Evolutionary conservation across 2,888 invertebrate species (phyloP).

Genomic region (Branchipolynoe longqiensis): DNA sequence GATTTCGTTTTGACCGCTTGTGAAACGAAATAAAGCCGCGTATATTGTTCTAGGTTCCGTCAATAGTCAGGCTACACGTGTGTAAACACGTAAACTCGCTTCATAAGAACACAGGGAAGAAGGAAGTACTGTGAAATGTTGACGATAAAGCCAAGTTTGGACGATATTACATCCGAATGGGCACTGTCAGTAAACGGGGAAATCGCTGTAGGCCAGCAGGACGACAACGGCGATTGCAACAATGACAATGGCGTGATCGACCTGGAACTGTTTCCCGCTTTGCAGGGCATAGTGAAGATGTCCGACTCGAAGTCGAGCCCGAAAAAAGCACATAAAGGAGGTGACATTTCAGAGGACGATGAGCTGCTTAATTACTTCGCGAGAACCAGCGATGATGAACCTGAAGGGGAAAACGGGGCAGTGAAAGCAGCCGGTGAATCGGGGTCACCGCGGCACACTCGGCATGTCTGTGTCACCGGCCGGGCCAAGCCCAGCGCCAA

Average conservation of each 20-base stretch:
- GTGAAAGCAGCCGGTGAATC: neutral
- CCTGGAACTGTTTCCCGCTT: slow-evolving; percentile 25
- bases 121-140: neutral
- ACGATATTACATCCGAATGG: slow-evolving; percentile 25
- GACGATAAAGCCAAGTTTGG: neutral
- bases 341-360: neutral
- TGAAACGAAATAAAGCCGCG: too few species aligned
- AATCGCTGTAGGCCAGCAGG: neutral
- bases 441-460: neutral
- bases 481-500: neutral
- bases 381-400: too few species aligned
- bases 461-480: neutral
- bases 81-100: too few species aligned
- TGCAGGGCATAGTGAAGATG: neutral
- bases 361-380: slow-evolving; percentile 12
- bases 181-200: neutral
- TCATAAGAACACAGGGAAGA: too few species aligned
- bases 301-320: neutral
- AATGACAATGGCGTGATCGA: neutral
- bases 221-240: neutral
- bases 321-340: neutral
- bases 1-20: too few species aligned
- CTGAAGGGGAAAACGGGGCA: neutral
- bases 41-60: too few species aligned
- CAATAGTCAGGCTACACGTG: too few species aligned